Evolutionary conservation across 2,797 vertebrate species (phyloP).

Genomic region (Leptoclinus maculatus): DNA sequence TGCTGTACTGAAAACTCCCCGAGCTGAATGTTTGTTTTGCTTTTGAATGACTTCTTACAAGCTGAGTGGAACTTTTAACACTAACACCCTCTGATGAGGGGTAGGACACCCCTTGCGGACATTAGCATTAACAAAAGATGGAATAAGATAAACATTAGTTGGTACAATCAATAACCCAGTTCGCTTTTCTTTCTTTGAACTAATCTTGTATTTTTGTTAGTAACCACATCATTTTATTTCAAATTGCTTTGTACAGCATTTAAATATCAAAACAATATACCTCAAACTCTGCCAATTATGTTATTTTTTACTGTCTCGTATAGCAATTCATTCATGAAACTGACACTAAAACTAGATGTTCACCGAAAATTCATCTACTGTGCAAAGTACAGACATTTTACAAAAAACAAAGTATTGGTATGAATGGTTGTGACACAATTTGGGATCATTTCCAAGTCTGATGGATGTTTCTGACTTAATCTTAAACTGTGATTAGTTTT

Average conservation of each 20-base stretch:
- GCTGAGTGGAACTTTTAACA: neutral
- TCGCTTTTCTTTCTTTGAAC: too few relatives aligned
- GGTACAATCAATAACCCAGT: neutral
- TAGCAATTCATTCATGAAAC: too few relatives aligned
- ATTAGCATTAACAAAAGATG: neutral
- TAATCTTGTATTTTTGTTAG: too few relatives aligned
- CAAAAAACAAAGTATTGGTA: too few relatives aligned
- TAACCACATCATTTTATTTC: too few relatives aligned
- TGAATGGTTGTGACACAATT: neutral
- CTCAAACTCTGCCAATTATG: too few relatives aligned
- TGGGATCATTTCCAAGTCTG: neutral
- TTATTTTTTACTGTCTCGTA: too few relatives aligned
- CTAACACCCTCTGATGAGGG: neutral
- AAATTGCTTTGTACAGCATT: too few relatives aligned
- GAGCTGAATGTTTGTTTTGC: neutral
- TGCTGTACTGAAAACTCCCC: too few relatives aligned
- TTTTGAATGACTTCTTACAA: neutral
- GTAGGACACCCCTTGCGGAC: neutral
- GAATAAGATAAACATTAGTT: neutral
- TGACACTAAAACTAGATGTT: too few relatives aligned
- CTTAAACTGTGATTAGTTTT: neutral
- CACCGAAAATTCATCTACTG: neutral
- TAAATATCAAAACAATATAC: too few relatives aligned
- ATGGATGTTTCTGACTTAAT: neutral
- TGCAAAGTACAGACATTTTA: neutral